Conservation (phyloP, 1,140 invertebrate genomes). For the Batillaria attramentaria region DNA sequence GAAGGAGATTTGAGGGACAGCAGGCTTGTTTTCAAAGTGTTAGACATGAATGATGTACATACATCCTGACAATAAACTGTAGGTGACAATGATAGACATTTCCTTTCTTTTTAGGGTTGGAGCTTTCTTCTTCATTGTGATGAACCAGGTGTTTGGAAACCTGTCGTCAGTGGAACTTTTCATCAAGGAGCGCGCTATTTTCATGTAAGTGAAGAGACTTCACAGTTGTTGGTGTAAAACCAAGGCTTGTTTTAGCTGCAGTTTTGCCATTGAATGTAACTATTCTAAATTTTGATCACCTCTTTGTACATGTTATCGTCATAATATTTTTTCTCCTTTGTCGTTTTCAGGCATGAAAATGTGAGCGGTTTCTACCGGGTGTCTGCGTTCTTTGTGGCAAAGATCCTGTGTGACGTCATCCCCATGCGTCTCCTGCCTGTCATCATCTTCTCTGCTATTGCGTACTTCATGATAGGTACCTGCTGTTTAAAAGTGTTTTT, state of each 20-base stretch:
- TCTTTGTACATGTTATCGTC: not conserved
- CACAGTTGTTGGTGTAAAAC: no score
- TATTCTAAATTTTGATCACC: not conserved
- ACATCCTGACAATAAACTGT: no score
- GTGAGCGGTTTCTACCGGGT: slow-evolving; percentile 71
- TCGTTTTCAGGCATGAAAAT: slow-evolving; percentile 68
- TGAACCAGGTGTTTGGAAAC: slow-evolving; percentile 70
- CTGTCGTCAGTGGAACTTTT: slow-evolving; percentile 69
- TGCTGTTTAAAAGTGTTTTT: slow-evolving; percentile 17
- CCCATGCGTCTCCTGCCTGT: slow-evolving; percentile 67
- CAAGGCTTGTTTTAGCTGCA: no score
- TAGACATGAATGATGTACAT: no score
- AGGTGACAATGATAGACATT: no score
- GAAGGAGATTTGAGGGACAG: no score
- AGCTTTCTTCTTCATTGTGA: slow-evolving; percentile 70
- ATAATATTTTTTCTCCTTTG: not conserved
- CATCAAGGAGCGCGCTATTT: slow-evolving; percentile 68
- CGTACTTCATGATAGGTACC: slow-evolving; percentile 71
- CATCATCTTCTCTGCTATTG: slow-evolving; percentile 61
- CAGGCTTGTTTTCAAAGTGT: no score
- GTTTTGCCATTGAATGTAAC: no score
- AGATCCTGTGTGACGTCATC: slow-evolving; percentile 70
- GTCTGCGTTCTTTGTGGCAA: slow-evolving; percentile 69
- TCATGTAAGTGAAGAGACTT: slow-evolving; percentile 63
- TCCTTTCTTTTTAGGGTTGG: slow-evolving; percentile 61